Base-by-base conservation (phyloP, 2,113 vertebrate species). In the Oenanthe melanoleuca region DNA sequence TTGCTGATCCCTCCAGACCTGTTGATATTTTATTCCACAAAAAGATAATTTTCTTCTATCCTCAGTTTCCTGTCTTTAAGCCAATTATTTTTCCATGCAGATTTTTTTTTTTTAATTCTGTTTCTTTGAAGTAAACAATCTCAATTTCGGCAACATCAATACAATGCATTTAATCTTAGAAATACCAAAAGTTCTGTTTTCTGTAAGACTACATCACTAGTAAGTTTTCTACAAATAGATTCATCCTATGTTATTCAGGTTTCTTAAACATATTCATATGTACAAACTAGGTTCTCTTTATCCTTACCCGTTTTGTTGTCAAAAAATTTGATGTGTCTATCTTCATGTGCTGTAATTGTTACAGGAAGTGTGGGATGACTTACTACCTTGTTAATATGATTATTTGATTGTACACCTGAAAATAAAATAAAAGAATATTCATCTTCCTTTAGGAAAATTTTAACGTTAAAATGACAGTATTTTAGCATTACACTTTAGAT, bases 261-360 rank as follows among this genome's bases (percentile, higher is more conserved):
- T 69, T 86, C 25, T 81, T 9, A 73, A 66, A 66, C 17, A 71
- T 15, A 73, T 20, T 44, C 9, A 33, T 6, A 31, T 5, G 34
- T 6, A 67, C 8, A 89, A 44, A 37, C 53, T 34, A 63, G 3
- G 18, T 59, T 92, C 16, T 92, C 55, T 87, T 91, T 52, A 82
- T 92, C 55, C 98, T 97, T 94, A 99, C 99, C 99, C 97, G 99
- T 99, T 98, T 99, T 99, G 98, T 99, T 99, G 90, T 99, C 99
- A 97, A 98, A 99, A 99, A 99, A 99, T 88, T 99, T 99, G 98
- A 99, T 99, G 96, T 99, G 98, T 95, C 99, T 96, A 97, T 99
- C 99, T 98, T 99, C 99, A 94, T 99, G 99, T 73, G 99, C 99
- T 73, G 98, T 99, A 98, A 99, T 98, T 89, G 99, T 99, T 97